These are phyloP conservation scores for Pagrus major DNA, from an alignment of 2,113 vertebrate genomes.

Conservation along the genomic window DNA sequence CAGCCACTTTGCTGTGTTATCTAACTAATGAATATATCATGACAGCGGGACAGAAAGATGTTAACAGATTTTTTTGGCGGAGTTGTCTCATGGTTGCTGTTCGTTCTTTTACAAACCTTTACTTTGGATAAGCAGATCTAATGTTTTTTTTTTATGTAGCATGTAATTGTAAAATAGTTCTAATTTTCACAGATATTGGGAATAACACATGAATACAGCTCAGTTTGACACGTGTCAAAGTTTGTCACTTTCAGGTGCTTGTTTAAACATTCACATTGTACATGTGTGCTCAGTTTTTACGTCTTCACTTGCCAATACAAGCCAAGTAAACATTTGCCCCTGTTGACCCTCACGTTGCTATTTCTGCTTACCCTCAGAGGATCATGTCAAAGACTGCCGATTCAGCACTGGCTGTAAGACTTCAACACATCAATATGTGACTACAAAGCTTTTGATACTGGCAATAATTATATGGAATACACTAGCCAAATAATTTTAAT, in stretches of 20 bases:
- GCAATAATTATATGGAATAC: constrained; percentile 42
- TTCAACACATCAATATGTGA: constrained; percentile 34
- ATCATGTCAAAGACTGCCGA: constrained; percentile 29
- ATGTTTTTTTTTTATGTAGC: constrained; percentile 25
- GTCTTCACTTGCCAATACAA: constrained; percentile 60
- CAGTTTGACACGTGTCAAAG: constrained; percentile 20
- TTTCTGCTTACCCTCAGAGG: constrained; percentile 47
- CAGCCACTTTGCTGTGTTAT: constrained; percentile 36
- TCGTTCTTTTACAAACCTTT: constrained; percentile 19
- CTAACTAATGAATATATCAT: constrained; percentile 51
- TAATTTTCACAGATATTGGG: constrained; percentile 13
- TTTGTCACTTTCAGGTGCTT: constrained; percentile 58
- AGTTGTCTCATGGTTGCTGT: constrained; percentile 12
- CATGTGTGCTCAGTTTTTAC: constrained; percentile 33
- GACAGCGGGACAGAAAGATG: constrained; percentile 24
- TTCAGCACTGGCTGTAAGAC: constrained; percentile 17
- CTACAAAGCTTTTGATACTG: constrained; percentile 52
- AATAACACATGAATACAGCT: constrained; percentile 8
- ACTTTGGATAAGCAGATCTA: constrained; percentile 26
- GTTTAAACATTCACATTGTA: constrained; percentile 29
- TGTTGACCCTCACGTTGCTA: constrained; percentile 35
- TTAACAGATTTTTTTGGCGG: constrained; percentile 33
- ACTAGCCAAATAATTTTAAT: constrained; percentile 25
- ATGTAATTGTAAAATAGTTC: constrained; percentile 19
- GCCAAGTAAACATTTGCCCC: constrained; percentile 45